Base-by-base conservation (phyloP, 37 sponge, comb jelly and placozoan genomes). In the Sycon ciliatum region DNA sequence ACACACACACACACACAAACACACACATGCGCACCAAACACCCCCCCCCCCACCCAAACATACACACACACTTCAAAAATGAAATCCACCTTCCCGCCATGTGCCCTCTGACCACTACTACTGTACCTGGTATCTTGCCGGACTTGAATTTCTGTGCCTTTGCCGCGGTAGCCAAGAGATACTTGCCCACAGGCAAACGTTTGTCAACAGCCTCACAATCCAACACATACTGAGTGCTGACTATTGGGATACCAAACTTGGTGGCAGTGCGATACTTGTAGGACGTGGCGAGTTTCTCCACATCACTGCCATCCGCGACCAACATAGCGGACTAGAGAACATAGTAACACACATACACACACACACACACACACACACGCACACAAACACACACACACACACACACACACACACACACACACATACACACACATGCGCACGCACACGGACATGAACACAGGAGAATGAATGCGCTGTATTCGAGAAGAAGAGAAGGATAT, bases 221-320 rank as follows among this genome's bases (percentile, higher is more conserved):
- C 36, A 80, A 83, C 16, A 93, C 46, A 60, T 86, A 93, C 34
- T 39, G 67, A 53, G 80, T 57, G 24, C 79, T 69, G 5, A 93
- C 91, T 4, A 93, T 80, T 27, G 94, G 94, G 33, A 93, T 83
- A 32, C 90, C 87, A 69, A 76, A 86, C 61, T 89, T 93, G 66
- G 36, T 60, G 5, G 94, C 90, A 77, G 89, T 93, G 13, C 87
- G 80, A 39, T 80, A 81, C 66, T 93, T 93, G 81, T 93, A 90
- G 6, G 93, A 92, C 7, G 32, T 7, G 26, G 9, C 11, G 68
- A 84, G 85, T 62, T 82, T 62, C 16, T 79, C 77, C 75, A 82
- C 85, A 40, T 84, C 81, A n/a, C 49, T 78, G 84, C 79, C 84
- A 79, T 82, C 84, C 18, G 87, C 89, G 23, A 87, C 85, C 72